Percentiles rank a stretch among this genome's conserved stretches.
Conservation (phyloP, 1,140 invertebrate species). For the Drosophila willistoni region DNA sequence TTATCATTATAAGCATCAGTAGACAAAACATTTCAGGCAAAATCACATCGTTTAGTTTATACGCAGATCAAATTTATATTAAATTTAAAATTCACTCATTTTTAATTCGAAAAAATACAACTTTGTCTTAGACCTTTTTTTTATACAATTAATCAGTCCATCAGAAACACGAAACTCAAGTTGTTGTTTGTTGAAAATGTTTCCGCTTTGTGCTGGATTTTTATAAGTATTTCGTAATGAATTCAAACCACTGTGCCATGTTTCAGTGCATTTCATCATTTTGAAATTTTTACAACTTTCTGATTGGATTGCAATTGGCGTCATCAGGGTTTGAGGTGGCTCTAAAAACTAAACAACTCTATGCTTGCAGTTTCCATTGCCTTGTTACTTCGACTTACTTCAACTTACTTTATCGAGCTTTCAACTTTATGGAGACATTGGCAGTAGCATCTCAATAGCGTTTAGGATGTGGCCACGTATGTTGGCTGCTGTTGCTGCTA, state of each 20-base stretch:
- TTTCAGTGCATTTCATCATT: slow-evolving; percentile 37
- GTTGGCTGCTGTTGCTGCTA: slow-evolving; percentile 5
- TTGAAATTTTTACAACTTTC: slow-evolving; percentile 40
- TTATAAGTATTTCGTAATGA: background rate
- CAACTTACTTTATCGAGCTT: slow-evolving; percentile 10
- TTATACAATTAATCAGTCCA: no score
- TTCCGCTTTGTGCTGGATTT: no score
- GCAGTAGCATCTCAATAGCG: background rate
- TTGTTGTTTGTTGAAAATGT: no score
- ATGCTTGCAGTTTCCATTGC: background rate
- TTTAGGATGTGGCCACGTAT: slow-evolving; percentile 8
- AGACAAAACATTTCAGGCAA: no score
- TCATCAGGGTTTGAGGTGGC: slow-evolving; percentile 26
- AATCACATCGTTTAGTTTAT: no score
- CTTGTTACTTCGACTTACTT: background rate
- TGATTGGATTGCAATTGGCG: slow-evolving; percentile 50
- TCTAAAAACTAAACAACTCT: slow-evolving; percentile 34
- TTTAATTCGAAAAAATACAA: no score
- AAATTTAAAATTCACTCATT: no score
- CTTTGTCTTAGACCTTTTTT: no score
- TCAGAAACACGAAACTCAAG: no score
- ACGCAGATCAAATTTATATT: no score
- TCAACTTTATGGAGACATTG: slow-evolving; percentile 13
- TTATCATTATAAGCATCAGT: no score
- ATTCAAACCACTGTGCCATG: background rate